Conservation (phyloP, 2,113 vertebrate genomes). For the Ammodytes marinus region DNA sequence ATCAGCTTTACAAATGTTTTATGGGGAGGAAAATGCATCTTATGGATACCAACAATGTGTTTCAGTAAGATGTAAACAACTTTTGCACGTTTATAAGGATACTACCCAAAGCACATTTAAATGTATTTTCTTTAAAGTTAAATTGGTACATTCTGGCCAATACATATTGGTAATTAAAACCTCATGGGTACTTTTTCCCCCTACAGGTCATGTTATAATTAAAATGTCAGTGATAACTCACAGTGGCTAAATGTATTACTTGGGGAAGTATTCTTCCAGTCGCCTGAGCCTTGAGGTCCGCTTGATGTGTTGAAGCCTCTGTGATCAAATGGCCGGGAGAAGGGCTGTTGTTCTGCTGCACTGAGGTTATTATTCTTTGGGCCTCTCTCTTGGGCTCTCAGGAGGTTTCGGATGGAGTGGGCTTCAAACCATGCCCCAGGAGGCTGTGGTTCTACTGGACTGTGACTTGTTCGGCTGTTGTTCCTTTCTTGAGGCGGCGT, state of each 20-base stretch:
- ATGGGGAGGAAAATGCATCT: neutral
- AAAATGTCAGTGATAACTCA: conserved; percentile 61
- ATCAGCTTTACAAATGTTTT: neutral
- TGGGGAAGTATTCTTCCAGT: conserved; percentile 73
- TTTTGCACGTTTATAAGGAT: neutral
- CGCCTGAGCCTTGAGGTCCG: conserved; percentile 52
- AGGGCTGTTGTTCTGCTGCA: conserved; percentile 68
- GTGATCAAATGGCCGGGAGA: conserved; percentile 64
- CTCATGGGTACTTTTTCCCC: neutral
- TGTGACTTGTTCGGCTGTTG: conserved; percentile 61
- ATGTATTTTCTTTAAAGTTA: neutral
- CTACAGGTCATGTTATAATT: neutral
- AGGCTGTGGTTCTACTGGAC: conserved; percentile 61
- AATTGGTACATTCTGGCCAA: neutral
- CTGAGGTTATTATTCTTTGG: conserved; percentile 80
- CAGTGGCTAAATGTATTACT: conserved; percentile 77
- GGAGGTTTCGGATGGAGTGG: conserved; percentile 72
- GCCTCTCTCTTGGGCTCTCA: conserved; percentile 79
- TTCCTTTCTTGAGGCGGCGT: conserved; percentile 78
- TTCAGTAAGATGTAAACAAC: neutral
- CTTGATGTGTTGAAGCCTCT: conserved; percentile 70
- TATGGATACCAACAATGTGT: neutral
- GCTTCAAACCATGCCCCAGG: conserved; percentile 79
- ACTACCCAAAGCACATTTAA: neutral
- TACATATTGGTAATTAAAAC: neutral